phyloP scores from a whole-genome alignment of 2,113 vertebrate genomes.

The Bufo gargarizans region DNA sequence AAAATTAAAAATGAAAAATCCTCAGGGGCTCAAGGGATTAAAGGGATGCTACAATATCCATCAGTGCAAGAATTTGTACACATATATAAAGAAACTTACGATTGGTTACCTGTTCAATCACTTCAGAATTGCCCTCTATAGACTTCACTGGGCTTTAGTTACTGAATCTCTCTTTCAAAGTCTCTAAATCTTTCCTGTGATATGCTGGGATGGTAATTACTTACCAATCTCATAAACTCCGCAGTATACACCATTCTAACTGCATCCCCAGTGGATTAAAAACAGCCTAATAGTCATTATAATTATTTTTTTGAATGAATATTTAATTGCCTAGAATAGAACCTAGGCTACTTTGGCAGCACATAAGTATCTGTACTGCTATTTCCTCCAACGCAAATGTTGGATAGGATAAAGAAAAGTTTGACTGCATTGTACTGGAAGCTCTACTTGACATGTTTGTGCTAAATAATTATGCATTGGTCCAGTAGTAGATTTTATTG shows the following conservation, averaged over 20 bases:
- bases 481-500: constrained; percentile 27
- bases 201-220: neutral
- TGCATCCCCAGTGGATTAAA: neutral
- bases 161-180: neutral
- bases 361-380: neutral
- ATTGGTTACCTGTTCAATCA: neutral
- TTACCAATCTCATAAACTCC: neutral
- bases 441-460: neutral
- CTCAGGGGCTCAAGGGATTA: too few relatives aligned
- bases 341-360: neutral
- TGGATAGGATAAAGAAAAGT: neutral
- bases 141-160: neutral
- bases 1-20: too few relatives aligned
- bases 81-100: neutral
- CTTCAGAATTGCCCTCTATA: neutral
- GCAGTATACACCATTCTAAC: neutral
- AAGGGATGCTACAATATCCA: too few relatives aligned
- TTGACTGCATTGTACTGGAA: constrained; percentile 9
- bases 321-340: neutral
- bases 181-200: neutral
- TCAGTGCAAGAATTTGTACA: too few relatives aligned
- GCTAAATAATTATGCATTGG: constrained; percentile 21
- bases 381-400: neutral
- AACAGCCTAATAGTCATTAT: neutral
- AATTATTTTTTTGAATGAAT: neutral